Evolutionary conservation across 2,888 invertebrate genomes (phyloP).

Genomic region (Stenchaetothrips biformis): DNA sequence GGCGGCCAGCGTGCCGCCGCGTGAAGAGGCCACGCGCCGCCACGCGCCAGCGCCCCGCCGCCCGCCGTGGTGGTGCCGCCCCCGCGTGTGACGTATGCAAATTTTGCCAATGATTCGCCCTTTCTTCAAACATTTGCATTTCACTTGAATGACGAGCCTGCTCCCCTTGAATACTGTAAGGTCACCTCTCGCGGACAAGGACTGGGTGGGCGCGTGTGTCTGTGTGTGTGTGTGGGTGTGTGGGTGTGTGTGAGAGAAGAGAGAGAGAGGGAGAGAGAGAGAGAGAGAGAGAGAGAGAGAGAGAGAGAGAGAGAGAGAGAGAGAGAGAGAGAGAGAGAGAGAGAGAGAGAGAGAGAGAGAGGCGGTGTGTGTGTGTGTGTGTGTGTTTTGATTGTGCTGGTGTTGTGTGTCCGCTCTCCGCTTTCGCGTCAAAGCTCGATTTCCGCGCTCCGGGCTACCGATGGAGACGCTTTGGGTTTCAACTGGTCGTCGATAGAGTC

Average conservation of each 20-base stretch:
- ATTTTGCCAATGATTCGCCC: conserved; percentile 1
- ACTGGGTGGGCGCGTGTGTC: too few species aligned
- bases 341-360: too few species aligned
- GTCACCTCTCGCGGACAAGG: background rate
- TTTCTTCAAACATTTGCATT: background rate
- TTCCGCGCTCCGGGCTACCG: too few species aligned
- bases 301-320: background rate
- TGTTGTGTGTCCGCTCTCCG: too few species aligned
- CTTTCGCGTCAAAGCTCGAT: too few species aligned
- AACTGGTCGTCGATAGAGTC: too few species aligned
- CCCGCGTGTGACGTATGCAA: background rate
- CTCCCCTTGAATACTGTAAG: background rate
- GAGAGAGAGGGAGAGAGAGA: background rate
- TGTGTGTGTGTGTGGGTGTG: too few species aligned
- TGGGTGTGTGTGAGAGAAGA: too few species aligned
- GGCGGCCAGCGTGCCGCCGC: background rate
- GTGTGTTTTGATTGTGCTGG: too few species aligned
- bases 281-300: conserved; percentile 9
- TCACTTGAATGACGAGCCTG: background rate
- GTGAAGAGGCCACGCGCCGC: background rate
- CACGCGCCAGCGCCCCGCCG: background rate
- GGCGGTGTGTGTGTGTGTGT: too few species aligned
- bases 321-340: background rate
- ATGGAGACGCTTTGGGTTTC: too few species aligned
- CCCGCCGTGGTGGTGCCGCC: background rate